Evolutionary conservation across 2,113 vertebrate genomes (phyloP).

Genomic region (Nansenia antarctica): DNA sequence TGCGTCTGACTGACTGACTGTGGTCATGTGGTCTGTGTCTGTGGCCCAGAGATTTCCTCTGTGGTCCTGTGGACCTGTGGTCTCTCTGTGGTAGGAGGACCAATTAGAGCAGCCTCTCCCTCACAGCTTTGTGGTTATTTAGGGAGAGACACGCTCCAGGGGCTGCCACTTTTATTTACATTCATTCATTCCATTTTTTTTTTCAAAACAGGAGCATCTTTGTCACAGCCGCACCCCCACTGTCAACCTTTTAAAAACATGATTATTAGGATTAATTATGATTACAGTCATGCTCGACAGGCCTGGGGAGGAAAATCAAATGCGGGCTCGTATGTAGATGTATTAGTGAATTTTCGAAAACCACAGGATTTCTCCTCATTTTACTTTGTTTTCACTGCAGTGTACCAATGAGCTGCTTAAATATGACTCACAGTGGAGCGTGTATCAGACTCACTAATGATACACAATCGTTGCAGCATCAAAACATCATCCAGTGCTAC

Average conservation of each 20-base stretch:
- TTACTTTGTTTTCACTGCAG: constrained; percentile 37
- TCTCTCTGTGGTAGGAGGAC: constrained; percentile 42
- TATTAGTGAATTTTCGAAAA: constrained; percentile 50
- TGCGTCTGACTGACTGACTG: no score
- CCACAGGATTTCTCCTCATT: constrained; percentile 37
- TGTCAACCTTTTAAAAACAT: constrained; percentile 49
- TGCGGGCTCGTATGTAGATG: background rate
- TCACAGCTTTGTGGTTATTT: constrained; percentile 71
- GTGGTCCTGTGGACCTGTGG: background rate
- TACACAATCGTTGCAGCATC: constrained; percentile 2
- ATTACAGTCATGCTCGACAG: constrained; percentile 55
- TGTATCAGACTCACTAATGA: constrained; percentile 14
- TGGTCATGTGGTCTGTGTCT: no score
- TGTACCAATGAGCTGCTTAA: constrained; percentile 43
- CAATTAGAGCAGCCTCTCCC: constrained; percentile 71
- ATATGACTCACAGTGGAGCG: constrained; percentile 36
- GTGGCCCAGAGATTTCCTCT: no score
- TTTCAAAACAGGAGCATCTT: constrained; percentile 53
- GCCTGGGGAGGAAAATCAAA: constrained; percentile 3
- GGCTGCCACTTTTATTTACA: constrained; percentile 67
- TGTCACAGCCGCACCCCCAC: constrained; percentile 44
- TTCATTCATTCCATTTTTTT: constrained; percentile 48
- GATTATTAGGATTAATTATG: constrained; percentile 66
- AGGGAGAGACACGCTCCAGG: constrained; percentile 61
- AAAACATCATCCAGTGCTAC: background rate